phyloP scores from a whole-genome alignment of 2,113 vertebrate genomes.

The Polypterus senegalus region DNA sequence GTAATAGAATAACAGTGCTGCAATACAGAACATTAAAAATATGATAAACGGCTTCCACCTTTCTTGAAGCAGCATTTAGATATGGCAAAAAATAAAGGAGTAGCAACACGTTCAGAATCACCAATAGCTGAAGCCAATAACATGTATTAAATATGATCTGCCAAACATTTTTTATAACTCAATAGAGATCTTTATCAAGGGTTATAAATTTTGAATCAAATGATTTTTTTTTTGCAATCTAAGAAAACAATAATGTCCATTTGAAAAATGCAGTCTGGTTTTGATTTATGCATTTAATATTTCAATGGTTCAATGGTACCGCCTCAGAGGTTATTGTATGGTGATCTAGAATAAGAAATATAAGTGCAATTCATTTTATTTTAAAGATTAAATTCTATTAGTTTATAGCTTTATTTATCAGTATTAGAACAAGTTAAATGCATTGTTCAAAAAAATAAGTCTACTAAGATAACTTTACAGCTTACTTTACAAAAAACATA shows the following conservation, averaged over 20 bases:
- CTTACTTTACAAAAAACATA: no score
- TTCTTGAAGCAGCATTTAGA: no score
- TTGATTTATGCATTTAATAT: constrained; percentile 96
- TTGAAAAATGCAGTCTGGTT: constrained; percentile 64
- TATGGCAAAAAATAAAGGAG: no score
- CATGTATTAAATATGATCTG: constrained; percentile 33
- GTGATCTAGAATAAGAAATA: constrained; percentile 70
- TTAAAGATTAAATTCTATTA: constrained; percentile 72
- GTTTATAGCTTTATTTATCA: constrained; percentile 84
- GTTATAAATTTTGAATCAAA: constrained; percentile 69
- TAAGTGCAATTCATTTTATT: constrained; percentile 76
- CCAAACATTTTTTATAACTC: constrained; percentile 31
- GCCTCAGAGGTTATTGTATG: constrained; percentile 60
- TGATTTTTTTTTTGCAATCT: constrained; percentile 80
- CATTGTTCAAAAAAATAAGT: no score
- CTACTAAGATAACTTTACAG: no score
- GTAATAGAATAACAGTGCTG: no score
- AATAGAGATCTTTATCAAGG: constrained; percentile 41
- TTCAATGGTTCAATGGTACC: constrained; percentile 73
- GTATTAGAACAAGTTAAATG: constrained; percentile 69
- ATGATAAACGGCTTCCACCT: no score
- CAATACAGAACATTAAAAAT: no score
- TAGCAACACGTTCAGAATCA: no score
- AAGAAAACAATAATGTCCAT: constrained; percentile 56
- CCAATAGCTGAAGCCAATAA: constrained; percentile 26